Percentiles rank a stretch among this genome's conserved stretches.
phyloP scores from a whole-genome alignment of 37 sponge, comb jelly and placozoan genomes.

The Theonella swinhoei region DNA sequence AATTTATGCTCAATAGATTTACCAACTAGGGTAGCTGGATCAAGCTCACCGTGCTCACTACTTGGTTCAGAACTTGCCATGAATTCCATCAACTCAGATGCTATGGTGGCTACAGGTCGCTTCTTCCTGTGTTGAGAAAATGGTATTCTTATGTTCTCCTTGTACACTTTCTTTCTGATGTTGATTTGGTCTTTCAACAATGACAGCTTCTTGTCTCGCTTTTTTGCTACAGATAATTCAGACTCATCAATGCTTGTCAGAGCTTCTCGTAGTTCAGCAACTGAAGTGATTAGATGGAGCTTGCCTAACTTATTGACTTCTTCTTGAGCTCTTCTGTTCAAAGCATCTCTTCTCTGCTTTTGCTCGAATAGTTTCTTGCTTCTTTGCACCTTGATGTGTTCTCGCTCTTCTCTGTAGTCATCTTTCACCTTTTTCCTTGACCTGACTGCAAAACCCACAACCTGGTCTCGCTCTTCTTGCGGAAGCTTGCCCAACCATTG shows the following conservation, averaged over 20 bases:
- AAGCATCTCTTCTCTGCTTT: conserved; percentile 36
- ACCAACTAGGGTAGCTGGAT: conserved; percentile 38
- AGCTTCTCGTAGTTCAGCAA: conserved; percentile 14
- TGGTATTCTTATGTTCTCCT: conserved; percentile 24
- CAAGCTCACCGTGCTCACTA: not conserved
- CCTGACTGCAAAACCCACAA: not conserved
- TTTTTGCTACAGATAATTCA: conserved; percentile 12
- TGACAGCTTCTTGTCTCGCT: conserved; percentile 14
- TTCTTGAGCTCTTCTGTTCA: conserved; percentile 22
- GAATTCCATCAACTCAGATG: conserved; percentile 13
- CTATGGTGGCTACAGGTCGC: conserved; percentile 25
- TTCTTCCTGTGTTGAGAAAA: conserved; percentile 22
- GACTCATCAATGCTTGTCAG: conserved; percentile 39
- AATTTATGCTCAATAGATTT: conserved; percentile 39
- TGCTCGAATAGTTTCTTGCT: not conserved
- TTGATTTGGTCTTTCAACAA: conserved; percentile 31
- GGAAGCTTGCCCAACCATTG: not conserved
- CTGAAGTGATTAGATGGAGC: conserved; percentile 22
- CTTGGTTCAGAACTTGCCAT: not conserved
- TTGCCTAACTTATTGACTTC: conserved; percentile 8
- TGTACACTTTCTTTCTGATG: conserved; percentile 18
- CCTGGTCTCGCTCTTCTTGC: not conserved
- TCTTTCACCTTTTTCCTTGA: not conserved
- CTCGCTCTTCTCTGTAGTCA: conserved; percentile 1
- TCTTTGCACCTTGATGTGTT: conserved; percentile 4